Conservation (phyloP, 2,888 invertebrate species). For the Scelioninae gen. 1 region DNA sequence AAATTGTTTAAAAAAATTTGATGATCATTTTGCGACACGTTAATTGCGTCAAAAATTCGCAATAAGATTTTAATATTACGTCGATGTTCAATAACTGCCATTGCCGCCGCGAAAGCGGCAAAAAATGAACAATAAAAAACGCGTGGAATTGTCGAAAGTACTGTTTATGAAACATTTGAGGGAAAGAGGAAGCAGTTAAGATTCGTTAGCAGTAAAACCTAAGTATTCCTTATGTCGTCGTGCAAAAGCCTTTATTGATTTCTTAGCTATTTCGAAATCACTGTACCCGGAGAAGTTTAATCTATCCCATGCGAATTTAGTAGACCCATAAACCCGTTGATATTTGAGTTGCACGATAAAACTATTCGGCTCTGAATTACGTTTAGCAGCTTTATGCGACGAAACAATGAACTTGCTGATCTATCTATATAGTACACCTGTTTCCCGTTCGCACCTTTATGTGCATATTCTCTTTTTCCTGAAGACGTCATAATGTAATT, state of each 20-base stretch:
- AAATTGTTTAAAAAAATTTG: not conserved
- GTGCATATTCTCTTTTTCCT: constrained; percentile 44
- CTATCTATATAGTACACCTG: constrained; percentile 67
- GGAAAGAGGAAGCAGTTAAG: constrained; percentile 52
- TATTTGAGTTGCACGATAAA: constrained; percentile 65
- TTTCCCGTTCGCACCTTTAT: constrained; percentile 68
- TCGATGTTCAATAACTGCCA: constrained; percentile 15
- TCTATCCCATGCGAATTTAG: constrained; percentile 65
- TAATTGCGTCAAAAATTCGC: constrained; percentile 31
- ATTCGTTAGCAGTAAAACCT: constrained; percentile 60
- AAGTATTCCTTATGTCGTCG: constrained; percentile 51
- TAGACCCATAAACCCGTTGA: constrained; percentile 64
- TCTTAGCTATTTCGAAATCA: constrained; percentile 54
- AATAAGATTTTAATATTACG: constrained; percentile 10
- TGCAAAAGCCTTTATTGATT: constrained; percentile 60
- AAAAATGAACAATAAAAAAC: constrained; percentile 47
- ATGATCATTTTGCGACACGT: not conserved
- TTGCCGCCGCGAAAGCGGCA: no score
- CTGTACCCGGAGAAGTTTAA: constrained; percentile 47
- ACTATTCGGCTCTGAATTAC: constrained; percentile 61
- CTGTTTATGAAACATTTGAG: constrained; percentile 58
- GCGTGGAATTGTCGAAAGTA: constrained; percentile 29
- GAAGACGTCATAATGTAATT: constrained; percentile 39
- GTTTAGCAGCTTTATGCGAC: constrained; percentile 59
- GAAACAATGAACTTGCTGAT: constrained; percentile 69